Evolutionary conservation across 2,113 vertebrate species (phyloP).

Genomic region (Indicator maculatus): DNA sequence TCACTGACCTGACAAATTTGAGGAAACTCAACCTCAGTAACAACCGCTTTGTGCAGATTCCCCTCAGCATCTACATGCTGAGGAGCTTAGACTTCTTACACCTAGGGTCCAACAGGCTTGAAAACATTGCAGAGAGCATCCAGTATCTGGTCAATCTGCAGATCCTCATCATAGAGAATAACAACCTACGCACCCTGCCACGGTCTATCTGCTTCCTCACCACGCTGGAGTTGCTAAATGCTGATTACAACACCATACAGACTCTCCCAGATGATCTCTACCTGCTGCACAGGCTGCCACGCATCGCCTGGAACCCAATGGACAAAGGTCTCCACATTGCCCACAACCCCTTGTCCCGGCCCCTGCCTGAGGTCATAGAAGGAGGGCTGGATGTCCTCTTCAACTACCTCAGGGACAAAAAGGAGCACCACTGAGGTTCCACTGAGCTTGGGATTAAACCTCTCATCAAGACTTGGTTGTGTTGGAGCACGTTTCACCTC

Average conservation of each 20-base stretch:
- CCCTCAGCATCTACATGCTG: constrained; percentile 87
- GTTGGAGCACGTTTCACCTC: too few relatives aligned
- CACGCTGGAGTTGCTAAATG: constrained; percentile 88
- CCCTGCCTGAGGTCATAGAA: constrained; percentile 86
- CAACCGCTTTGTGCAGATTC: constrained; percentile 88
- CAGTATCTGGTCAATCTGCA: constrained; percentile 86
- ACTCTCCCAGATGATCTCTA: constrained; percentile 87
- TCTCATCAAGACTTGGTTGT: not conserved
- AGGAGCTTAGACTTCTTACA: constrained; percentile 90
- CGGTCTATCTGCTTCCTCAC: constrained; percentile 84
- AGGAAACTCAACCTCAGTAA: constrained; percentile 93
- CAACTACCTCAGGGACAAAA: constrained; percentile 87
- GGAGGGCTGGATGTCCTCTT: constrained; percentile 87
- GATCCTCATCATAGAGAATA: constrained; percentile 90
- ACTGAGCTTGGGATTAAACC: not conserved
- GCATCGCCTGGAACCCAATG: constrained; percentile 90
- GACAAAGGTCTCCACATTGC: constrained; percentile 93
- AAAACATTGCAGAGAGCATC: constrained; percentile 90
- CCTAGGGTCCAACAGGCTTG: constrained; percentile 88
- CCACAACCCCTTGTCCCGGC: constrained; percentile 89
- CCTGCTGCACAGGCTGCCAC: constrained; percentile 79
- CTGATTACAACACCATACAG: constrained; percentile 90
- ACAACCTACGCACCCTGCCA: constrained; percentile 85
- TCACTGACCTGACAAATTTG: constrained; percentile 80
- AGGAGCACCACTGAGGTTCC: constrained; percentile 61